Evolutionary conservation across 1,140 invertebrate genomes (phyloP), one percentile per base, ranked within the genome.

Genomic region (Globodera ellingtonae): DNA sequence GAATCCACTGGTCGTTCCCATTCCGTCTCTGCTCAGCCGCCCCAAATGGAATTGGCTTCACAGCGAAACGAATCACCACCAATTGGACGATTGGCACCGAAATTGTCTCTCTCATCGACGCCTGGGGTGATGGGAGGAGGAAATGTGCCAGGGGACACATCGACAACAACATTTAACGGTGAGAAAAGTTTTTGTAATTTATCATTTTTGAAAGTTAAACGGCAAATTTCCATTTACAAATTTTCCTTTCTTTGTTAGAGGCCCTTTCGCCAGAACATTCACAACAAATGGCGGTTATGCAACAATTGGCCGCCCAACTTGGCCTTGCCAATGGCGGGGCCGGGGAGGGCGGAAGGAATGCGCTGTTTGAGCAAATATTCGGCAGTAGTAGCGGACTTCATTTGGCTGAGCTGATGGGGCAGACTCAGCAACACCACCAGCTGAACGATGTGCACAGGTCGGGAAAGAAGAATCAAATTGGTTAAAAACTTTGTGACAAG

Each of bases 221-320:
- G 21, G 59, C 13, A 2, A 13, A 65, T 15, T 21, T 15, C 3
- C 59, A 65, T 21, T 21, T 15, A 21, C 59, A 65, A 13, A 3
- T 13, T 13, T 65, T n/a, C 21, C 52, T 21, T 44, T 77, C 69
- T 44, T 6, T 18, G 69, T 62, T n/a, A 77, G 75, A 77, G 46
- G 50, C 24, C 6, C 50, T 77, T 48, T 77, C 75, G 8, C 47
- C 75, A 6, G 75, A 77, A 9, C 75, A 77, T 50, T 59, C 50
- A 35, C 75, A 76, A 24, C 75, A 77, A 77, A 67, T 77, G 47
- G 69, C 69, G 18, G 62, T 77, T 18, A 18, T 77, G 24, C 56
- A 77, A 18, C 75, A 77, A 52, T 65, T 77, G n/a, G 75, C 75
- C 21, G 65, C 75, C 24, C 75, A 77, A 67, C 69, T 77, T 50